Conservation (phyloP, 2,888 invertebrate species). For the Papilio elwesi region DNA sequence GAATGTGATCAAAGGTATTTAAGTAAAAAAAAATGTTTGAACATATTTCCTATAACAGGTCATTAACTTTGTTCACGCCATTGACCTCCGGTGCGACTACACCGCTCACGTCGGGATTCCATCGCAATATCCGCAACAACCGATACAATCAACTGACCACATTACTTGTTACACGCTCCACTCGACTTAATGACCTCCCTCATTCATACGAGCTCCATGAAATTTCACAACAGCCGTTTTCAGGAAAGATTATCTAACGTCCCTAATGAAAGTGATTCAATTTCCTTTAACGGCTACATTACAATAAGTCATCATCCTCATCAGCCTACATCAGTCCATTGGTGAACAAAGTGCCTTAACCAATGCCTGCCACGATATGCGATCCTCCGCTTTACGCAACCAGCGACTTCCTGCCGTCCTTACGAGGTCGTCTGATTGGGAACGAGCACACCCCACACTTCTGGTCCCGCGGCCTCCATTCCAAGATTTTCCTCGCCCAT, state of each 20-base stretch:
- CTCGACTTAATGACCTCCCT: conserved; percentile 16
- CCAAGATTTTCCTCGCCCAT: too few species aligned
- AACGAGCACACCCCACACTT: too few species aligned
- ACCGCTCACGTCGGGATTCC: conserved; percentile 3
- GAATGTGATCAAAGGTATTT: background rate
- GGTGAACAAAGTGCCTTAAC: too few species aligned
- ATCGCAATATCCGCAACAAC: conserved; percentile 13
- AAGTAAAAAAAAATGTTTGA: background rate
- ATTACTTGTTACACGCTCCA: conserved; percentile 19
- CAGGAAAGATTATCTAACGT: conserved; percentile 8
- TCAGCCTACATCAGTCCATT: too few species aligned
- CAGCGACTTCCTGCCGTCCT: too few species aligned
- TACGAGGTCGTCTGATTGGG: too few species aligned
- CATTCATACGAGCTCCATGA: conserved; percentile 14
- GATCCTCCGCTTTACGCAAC: too few species aligned
- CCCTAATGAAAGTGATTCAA: background rate
- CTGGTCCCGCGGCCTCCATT: too few species aligned
- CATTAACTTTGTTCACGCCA: conserved; percentile 11
- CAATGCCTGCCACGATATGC: too few species aligned
- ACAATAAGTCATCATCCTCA: too few species aligned
- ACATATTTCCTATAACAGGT: conserved; percentile 7
- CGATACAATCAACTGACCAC: conserved; percentile 21
- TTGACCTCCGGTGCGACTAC: conserved; percentile 8
- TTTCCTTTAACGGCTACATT: background rate
- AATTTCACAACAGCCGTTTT: conserved; percentile 2